Base-by-base conservation (phyloP, 2,113 vertebrate genomes). In the Dendropsophus ebraccatus region DNA sequence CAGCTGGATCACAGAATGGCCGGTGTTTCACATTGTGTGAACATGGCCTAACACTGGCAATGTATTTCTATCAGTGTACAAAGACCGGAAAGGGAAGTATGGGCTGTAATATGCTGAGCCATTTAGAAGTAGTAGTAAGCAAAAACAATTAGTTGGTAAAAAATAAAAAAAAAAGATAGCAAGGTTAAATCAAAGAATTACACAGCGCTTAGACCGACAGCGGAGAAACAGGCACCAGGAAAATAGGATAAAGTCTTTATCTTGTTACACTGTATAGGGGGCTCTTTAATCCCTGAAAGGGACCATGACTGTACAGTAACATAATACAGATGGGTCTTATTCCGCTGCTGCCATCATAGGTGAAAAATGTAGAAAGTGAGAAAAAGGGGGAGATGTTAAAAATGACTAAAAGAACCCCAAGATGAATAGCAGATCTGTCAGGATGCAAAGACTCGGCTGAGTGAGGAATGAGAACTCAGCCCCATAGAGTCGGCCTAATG, bases 161-260 rank as follows among this genome's bases (percentile, higher is more conserved):
- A 17, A 32, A 17, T 13, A 41, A 25, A 49, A 65, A 60, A 56
- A 12, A 73, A 54, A 84, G 45, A 84, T 65, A 84, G 60, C n/a
- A 52, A 78, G 83, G 62, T 78, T 85, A 70, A 78, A 78, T 5
- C 12, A 54, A 49, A 32, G 74, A 85, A 85, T 79, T 67, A 78
- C 41, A 65, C 19, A 11, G 28, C 10, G 21, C 58, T 62, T 85
- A 60, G 47, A 47, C 25, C 25, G 23, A 65, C 47, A 72, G n/a
- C 81, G 75, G 28, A 10, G 49, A 56, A 1, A 50, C 45, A 49
- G 52, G 76, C 28, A 30, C 23, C 50, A 56, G 52, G 32, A 25
- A 54, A 58, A 78, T 58, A 78, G 76, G 76, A 78, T 78, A 56
- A 78, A 14, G 28, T 1, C 50, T 58, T 58, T 56, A 78, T 78